These are phyloP conservation scores for Drosophila obscura DNA, from an alignment of 1,140 invertebrate species.

Conservation along the genomic window DNA sequence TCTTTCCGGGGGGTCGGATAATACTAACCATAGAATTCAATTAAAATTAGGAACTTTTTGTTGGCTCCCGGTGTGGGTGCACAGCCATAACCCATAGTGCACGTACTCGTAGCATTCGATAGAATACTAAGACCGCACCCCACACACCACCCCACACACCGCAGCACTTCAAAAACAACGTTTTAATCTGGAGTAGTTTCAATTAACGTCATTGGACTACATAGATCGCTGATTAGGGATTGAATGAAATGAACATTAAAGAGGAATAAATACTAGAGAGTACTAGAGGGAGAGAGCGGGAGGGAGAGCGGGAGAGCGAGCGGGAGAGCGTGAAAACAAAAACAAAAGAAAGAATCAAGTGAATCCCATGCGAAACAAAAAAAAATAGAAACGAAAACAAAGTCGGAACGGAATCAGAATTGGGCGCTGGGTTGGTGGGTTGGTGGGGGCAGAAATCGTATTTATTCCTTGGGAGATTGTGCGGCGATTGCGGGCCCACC, in stretches of 20 bases:
- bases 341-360: conserved; percentile 8
- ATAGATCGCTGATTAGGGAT: conserved; percentile 75
- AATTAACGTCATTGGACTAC: conserved; percentile 83
- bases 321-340: background rate
- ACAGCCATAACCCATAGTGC: too few relatives aligned
- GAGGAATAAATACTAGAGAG: conserved; percentile 23
- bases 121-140: too few relatives aligned
- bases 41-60: too few relatives aligned
- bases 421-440: conserved; percentile 2
- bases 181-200: conserved; percentile 80
- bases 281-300: too few relatives aligned
- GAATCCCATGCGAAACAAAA: conserved; percentile 17
- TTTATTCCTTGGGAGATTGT: conserved; percentile 23
- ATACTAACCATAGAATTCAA: background rate
- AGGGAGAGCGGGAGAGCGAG: background rate
- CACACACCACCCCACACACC: background rate
- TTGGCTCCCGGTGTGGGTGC: too few relatives aligned
- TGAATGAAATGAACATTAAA: conserved; percentile 69
- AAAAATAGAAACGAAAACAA: conserved; percentile 51
- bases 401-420: conserved; percentile 15
- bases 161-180: conserved; percentile 72
- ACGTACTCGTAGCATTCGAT: too few relatives aligned
- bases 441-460: too few relatives aligned
- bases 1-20: too few relatives aligned
- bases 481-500: conserved; percentile 60